Evolutionary conservation across 2,113 vertebrate genomes (phyloP), one percentile per base, ranked within the genome.

Genomic region (Illadopsis cleaveri): DNA sequence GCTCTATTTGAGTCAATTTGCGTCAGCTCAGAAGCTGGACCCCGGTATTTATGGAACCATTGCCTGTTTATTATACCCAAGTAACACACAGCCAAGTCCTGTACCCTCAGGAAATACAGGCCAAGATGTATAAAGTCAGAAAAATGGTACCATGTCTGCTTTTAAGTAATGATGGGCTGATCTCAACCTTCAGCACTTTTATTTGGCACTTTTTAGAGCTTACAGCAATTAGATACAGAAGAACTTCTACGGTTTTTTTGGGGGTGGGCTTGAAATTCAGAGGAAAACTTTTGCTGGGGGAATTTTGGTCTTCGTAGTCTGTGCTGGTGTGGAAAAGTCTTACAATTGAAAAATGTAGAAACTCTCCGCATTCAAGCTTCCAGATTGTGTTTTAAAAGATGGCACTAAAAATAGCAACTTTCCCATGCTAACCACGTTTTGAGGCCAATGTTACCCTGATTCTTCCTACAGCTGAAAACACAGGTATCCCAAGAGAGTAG

Each of bases 1-100:
- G 85, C 68, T 90, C 68, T 85, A 11, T 86, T 89, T 70, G 58
- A 94, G 78, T 90, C 82, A 77, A 21, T 92, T 82, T 96, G 38
- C 76, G 81, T 83, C 69, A 93, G 37, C 76, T 89, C 48, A 71
- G 90, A 77, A 84, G 76, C 86, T 86, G 90, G 69, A 81, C 76
- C 51, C 44, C 4, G 1, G 25, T 81, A 44, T 90, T 95, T 93
- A 60, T 81, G 85, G 64, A 89, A 70, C 44, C 22, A 12, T 24
- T 91, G 88, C 12, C 60, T 92, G 31, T 90, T 88, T 80, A 61
- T 89, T 93, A 44, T n/a, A 77, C 23, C 30, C 53, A 47, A 75
- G 51, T 56, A 93, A 70, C 25, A 57, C 33, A 30, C 25, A 61
- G 33, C 48, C 83, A 76, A 58, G 37, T 60, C 76, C 48, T 79